Conservation (phyloP, 1,140 invertebrate genomes). For the Aphelenchoides besseyi region DNA sequence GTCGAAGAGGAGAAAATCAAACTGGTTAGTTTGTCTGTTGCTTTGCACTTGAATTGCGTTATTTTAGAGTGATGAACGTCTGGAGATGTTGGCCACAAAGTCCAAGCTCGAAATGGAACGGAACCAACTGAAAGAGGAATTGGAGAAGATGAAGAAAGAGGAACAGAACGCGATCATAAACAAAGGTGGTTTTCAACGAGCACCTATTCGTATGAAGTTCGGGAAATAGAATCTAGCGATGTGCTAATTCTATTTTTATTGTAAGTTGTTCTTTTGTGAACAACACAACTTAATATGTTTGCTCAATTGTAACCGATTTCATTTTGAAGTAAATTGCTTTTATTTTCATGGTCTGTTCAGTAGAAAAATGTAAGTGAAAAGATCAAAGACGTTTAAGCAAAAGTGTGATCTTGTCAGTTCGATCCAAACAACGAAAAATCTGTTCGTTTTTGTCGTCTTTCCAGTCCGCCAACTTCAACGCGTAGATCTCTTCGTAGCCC, state of each 20-base stretch:
- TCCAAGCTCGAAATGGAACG: slow-evolving; percentile 16
- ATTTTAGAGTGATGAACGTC: slow-evolving; percentile 20
- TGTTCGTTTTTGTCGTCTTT: slow-evolving; percentile 35
- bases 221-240: too few species aligned
- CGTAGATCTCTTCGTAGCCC: slow-evolving; percentile 35
- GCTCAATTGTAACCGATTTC: not conserved
- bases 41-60: not conserved
- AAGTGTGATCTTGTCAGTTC: slow-evolving; percentile 32
- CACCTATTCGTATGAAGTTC: slow-evolving; percentile 12
- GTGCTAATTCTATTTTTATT: too few species aligned
- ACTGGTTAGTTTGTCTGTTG: not conserved
- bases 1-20: slow-evolving; percentile 6
- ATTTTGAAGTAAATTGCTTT: not conserved
- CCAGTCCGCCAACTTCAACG: slow-evolving; percentile 35
- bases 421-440: slow-evolving; percentile 42
- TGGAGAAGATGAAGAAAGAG: slow-evolving; percentile 16
- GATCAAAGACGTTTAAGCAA: slow-evolving; percentile 29
- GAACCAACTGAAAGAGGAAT: not conserved
- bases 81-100: slow-evolving; percentile 1
- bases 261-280: too few species aligned
- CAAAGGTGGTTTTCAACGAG: slow-evolving; percentile 22
- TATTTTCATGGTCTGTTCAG: not conserved
- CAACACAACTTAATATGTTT: too few species aligned
- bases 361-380: not conserved
- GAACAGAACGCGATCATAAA: slow-evolving; percentile 16